Percentiles rank a stretch among this genome's conserved stretches.
phyloP scores from a whole-genome alignment of 2,113 vertebrate species.

The Agapornis roseicollis region DNA sequence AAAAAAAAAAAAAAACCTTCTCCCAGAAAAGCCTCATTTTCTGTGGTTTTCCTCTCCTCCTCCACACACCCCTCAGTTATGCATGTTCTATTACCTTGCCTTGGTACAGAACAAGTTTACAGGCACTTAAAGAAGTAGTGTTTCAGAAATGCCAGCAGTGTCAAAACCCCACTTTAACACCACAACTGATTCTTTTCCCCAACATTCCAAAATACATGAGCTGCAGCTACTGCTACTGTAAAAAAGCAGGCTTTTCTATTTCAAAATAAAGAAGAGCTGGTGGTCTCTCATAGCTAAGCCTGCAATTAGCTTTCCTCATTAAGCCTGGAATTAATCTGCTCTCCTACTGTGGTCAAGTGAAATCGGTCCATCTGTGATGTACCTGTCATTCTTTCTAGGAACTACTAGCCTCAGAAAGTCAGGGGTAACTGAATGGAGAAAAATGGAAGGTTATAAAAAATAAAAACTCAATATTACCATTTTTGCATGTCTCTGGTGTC shows the following conservation, averaged over 20 bases:
- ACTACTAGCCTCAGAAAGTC: neutral
- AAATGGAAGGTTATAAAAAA: neutral
- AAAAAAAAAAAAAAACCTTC: neutral
- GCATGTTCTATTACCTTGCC: neutral
- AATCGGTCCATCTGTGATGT: neutral
- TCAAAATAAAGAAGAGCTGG: neutral
- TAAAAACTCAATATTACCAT: neutral
- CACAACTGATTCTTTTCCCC: neutral
- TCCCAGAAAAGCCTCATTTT: neutral
- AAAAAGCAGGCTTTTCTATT: neutral
- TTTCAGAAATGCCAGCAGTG: neutral
- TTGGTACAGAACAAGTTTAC: neutral
- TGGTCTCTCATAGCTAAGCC: neutral
- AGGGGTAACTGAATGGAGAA: neutral
- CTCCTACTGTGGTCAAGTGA: neutral
- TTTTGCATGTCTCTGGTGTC: neutral
- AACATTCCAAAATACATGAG: neutral
- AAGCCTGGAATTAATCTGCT: neutral
- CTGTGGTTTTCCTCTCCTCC: neutral
- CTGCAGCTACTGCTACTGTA: neutral
- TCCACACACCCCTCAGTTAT: neutral
- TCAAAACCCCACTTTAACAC: neutral
- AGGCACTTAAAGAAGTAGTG: neutral
- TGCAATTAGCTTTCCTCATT: neutral
- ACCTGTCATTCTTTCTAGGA: neutral